Percentiles rank a stretch among this genome's conserved stretches.
These are phyloP conservation scores for Euphysa ruthae DNA, from an alignment of 30 jellyfish, hydroid and myxozoan genomes.

Conservation along the genomic window DNA sequence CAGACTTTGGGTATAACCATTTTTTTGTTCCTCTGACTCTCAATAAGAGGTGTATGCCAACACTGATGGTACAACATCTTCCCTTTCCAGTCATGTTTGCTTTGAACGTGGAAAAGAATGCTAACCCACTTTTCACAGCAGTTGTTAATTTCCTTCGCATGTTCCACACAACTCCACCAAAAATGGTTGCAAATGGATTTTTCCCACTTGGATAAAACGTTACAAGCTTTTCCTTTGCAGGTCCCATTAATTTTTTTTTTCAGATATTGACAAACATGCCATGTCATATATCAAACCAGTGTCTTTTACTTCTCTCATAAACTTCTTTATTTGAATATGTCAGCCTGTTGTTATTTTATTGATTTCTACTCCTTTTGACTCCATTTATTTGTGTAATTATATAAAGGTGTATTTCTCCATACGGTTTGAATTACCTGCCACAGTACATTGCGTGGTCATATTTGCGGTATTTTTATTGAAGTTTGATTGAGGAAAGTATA, in stretches of 20 bases:
- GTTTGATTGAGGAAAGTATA: no score
- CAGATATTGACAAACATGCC: constrained; percentile 14
- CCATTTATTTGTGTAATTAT: no score
- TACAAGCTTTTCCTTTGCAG: constrained; percentile 1
- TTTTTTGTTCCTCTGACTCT: background rate
- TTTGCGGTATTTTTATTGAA: no score
- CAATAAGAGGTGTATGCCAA: constrained; percentile 16
- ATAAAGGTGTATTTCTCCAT: no score
- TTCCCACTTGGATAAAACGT: constrained; percentile 6
- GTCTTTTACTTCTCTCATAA: constrained; percentile 12
- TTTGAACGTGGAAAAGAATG: constrained; percentile 26
- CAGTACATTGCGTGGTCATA: no score
- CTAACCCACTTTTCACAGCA: constrained; percentile 33
- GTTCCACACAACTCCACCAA: constrained; percentile 41
- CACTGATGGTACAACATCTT: background rate
- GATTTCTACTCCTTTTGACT: no score
- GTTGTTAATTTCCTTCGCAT: no score
- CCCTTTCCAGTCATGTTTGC: constrained; percentile 29
- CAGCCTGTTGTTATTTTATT: constrained; percentile 17
- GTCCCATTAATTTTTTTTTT: constrained; percentile 2
- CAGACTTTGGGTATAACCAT: constrained; percentile 27
- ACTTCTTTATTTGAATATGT: constrained; percentile 16
- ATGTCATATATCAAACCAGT: constrained; percentile 14
- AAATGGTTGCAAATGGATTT: constrained; percentile 13
- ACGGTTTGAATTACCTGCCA: no score